Base-by-base conservation (phyloP, 2,888 invertebrate genomes). In the Euplexia lucipara region DNA sequence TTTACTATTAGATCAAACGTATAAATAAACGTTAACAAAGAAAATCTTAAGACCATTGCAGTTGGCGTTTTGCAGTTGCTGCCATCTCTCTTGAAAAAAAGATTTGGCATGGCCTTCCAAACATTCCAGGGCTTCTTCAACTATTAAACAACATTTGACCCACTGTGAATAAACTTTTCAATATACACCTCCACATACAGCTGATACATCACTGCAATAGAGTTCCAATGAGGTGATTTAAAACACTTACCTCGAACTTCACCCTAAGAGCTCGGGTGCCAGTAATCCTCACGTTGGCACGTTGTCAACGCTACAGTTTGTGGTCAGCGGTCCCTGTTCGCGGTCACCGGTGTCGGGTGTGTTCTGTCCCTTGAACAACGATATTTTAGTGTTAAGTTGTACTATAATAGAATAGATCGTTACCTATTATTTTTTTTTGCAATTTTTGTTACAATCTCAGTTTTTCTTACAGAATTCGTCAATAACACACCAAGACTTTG, bases 221-320 rank as follows among this genome's bases (percentile, higher is more conserved):
- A 14, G 14, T 48, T 60, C 7, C 44, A 53, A 26, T 18, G 41
- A 32, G 7, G 18, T 30, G 4, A 71, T 77, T 39, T 20, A 73
- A 77, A 64, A 56, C 73, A 71, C 73, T 73, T 71, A 10, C 12
- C 48, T 34, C 14, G 14, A 58, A 62, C 9, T 63, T 56, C 18
- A 6, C 7, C 20, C 35, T 16, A 37, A 44, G 58, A 59, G 52
- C 58, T 64, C 9, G 42, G 63, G 47, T 41, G 57, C 22, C 32
- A 8, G 56, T 77, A 78, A 78, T 73, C 56, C 78, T 37, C 42
- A 37, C 44, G 73, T 78, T 78, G 66, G 73, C 73, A 73, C 59
- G 60, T 37, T 74, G 78, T 78, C 73, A 74, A 78, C 78, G 56
- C 44, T 56, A 44, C 59, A 57, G 42, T 78, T 35, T 60, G 73